Conservation (phyloP, 37 sponge, comb jelly and placozoan species). For the Hormiphora californensis region DNA sequence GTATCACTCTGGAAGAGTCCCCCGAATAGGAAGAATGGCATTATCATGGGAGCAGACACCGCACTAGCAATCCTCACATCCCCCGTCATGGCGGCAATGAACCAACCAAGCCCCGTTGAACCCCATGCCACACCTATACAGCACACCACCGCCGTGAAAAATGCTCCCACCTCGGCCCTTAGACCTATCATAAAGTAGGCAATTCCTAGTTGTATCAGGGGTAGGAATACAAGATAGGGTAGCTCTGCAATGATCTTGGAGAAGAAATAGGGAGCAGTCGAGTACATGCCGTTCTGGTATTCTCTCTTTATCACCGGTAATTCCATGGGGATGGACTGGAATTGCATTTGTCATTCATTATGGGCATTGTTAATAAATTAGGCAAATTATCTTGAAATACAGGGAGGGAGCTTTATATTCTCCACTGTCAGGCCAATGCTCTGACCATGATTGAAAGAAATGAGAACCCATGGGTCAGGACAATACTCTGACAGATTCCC, state of each 20-base stretch:
- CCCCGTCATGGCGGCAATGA: slow-evolving; percentile 1
- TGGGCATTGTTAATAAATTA: too few species aligned
- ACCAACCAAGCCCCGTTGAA: slow-evolving; percentile 17
- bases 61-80: slow-evolving; percentile 48
- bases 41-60: neutral
- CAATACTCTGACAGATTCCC: too few species aligned
- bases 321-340: slow-evolving; percentile 46
- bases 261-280: slow-evolving; percentile 34
- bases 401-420: too few species aligned
- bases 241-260: slow-evolving; percentile 27
- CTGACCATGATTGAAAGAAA: too few species aligned
- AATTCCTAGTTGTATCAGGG: neutral
- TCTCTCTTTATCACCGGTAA: slow-evolving; percentile 31
- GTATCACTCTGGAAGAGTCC: slow-evolving; percentile 21
- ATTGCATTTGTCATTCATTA: too few species aligned
- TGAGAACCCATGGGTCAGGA: too few species aligned
- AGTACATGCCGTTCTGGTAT: slow-evolving; percentile 54
- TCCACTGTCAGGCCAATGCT: too few species aligned
- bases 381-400: too few species aligned
- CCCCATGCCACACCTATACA: neutral
- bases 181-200: slow-evolving; percentile 40
- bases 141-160: neutral
- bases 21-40: slow-evolving; percentile 51
- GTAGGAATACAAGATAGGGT: neutral
- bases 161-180: neutral